Conservation (phyloP, 2,113 vertebrate genomes). For the Macheiramphus alcinus region DNA sequence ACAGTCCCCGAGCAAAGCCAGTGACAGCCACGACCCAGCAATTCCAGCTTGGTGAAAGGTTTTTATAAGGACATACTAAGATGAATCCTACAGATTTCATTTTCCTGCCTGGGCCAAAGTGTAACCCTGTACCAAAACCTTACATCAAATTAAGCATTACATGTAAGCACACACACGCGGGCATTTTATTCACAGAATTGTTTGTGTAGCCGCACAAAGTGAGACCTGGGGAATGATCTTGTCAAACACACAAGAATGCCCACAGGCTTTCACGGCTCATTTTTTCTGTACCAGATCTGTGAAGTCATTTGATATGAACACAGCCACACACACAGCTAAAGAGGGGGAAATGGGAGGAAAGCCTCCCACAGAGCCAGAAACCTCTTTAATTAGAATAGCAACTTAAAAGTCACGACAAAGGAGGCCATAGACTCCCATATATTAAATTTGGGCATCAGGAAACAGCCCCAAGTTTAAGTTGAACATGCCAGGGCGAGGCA, state of each 20-base stretch:
- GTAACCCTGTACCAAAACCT: background rate
- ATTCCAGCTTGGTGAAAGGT: rapidly evolving
- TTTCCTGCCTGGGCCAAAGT: background rate
- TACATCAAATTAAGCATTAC: background rate
- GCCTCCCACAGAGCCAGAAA: background rate
- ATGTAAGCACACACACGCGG: rapidly evolving
- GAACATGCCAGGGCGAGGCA: background rate
- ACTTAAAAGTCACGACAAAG: background rate
- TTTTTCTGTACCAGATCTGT: rapidly evolving
- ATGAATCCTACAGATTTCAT: background rate
- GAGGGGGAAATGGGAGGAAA: background rate
- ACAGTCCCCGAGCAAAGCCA: background rate
- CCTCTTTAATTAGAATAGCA: background rate
- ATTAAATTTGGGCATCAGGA: background rate
- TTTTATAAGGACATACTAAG: background rate
- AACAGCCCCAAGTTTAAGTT: background rate
- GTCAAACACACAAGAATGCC: background rate
- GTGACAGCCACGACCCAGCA: too few species aligned
- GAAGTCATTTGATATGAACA: background rate
- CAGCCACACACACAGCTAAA: background rate
- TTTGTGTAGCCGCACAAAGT: background rate
- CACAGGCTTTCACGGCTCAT: rapidly evolving
- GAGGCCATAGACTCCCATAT: background rate
- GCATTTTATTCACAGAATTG: background rate
- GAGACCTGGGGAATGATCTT: background rate